phyloP scores from a whole-genome alignment of 1,140 invertebrate species.

The Sycophaga agraensis region DNA sequence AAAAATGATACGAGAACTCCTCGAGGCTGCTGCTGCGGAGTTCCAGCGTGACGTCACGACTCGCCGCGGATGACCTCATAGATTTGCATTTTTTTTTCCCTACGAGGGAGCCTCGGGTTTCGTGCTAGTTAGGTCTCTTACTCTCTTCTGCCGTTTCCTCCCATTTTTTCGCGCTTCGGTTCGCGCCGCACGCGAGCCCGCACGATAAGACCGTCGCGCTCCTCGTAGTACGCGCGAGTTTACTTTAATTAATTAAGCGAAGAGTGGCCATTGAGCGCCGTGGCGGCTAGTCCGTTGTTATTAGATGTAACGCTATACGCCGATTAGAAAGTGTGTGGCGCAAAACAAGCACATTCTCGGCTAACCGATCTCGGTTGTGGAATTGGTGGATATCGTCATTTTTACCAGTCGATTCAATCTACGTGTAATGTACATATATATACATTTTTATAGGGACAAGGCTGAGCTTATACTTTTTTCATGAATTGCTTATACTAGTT shows the following conservation, averaged over 20 bases:
- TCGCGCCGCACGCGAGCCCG: background rate
- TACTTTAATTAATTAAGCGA: background rate
- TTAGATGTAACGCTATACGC: background rate
- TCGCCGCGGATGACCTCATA: background rate
- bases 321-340: background rate
- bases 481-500: no score
- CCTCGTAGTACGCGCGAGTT: background rate
- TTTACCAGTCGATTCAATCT: no score
- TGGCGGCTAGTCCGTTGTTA: background rate
- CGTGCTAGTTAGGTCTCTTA: no score
- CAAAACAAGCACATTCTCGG: no score
- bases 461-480: no score
- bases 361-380: no score
- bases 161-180: background rate
- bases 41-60: background rate
- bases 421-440: no score
- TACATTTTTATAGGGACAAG: no score
- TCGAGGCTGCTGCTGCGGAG: background rate
- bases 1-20: background rate
- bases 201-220: background rate
- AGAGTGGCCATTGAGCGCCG: background rate
- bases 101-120: no score
- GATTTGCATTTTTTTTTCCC: slow-evolving; percentile 21
- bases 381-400: no score
- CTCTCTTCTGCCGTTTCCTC: no score